A percentile compares a stretch with the other conserved stretches of the same genome.
Evolutionary conservation across 2,888 invertebrate species (phyloP).

Genomic region (Melipona bicolor): DNA sequence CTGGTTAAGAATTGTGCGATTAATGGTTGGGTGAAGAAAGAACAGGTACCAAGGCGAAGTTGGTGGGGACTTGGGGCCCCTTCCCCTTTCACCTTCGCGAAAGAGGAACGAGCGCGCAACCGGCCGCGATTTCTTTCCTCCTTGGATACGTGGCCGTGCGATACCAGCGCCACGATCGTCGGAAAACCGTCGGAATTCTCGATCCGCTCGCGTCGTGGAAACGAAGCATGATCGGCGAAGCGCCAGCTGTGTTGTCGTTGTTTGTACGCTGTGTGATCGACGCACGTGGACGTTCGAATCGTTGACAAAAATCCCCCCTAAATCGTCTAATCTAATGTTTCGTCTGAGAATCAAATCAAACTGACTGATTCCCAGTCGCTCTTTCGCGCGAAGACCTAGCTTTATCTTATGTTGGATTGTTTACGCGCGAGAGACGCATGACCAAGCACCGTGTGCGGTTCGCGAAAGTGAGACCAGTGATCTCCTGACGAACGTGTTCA

Average conservation of each 20-base stretch:
- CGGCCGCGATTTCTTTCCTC: constrained; percentile 61
- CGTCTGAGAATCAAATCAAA: neutral
- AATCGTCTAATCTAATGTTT: no score
- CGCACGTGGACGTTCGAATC: constrained; percentile 59
- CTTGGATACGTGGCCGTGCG: constrained; percentile 63
- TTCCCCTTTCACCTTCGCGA: constrained; percentile 34
- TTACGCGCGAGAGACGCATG: neutral
- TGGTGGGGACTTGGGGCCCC: constrained; percentile 22
- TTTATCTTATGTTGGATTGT: neutral
- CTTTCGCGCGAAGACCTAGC: neutral
- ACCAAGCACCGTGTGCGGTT: neutral
- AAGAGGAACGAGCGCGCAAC: constrained; percentile 34
- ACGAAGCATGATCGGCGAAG: constrained; percentile 35
- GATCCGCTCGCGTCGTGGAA: constrained; percentile 38
- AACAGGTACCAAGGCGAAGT: neutral
- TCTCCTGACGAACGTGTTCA: neutral
- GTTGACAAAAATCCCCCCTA: neutral
- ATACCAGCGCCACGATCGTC: constrained; percentile 68
- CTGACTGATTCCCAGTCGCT: no score
- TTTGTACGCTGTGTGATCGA: constrained; percentile 50
- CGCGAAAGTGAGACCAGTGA: constrained; percentile 2
- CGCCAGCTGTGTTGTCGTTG: constrained; percentile 68
- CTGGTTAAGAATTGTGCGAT: no score
- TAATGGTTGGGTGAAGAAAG: neutral
- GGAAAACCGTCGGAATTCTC: constrained; percentile 56